These are phyloP conservation scores for Columba janthina DNA, from an alignment of 2,113 vertebrate species.

Conservation along the genomic window DNA sequence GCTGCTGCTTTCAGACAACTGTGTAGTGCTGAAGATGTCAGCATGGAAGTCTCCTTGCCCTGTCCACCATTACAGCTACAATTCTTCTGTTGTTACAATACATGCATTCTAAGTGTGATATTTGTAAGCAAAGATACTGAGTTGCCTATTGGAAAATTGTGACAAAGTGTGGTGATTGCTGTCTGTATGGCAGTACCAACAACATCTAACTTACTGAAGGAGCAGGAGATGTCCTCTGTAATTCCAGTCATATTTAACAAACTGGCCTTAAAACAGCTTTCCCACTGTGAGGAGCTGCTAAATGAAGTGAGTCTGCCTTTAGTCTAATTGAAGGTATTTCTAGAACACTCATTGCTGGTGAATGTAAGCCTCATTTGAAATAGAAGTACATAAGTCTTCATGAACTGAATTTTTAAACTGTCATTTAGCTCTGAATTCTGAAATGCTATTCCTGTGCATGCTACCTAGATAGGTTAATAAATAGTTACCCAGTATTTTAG, in stretches of 20 bases:
- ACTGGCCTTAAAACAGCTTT: background rate
- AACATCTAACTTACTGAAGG: background rate
- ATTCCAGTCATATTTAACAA: background rate
- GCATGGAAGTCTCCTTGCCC: background rate
- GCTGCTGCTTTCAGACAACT: background rate
- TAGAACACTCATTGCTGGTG: background rate
- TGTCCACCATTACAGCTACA: background rate
- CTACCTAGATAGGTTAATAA: background rate
- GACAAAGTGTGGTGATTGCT: background rate
- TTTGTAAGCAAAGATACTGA: background rate
- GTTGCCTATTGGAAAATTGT: background rate
- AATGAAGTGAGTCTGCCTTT: background rate
- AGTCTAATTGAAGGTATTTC: background rate
- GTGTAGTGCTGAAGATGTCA: background rate
- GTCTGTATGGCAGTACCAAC: background rate
- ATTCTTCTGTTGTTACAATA: background rate
- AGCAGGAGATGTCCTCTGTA: background rate
- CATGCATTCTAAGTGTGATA: background rate
- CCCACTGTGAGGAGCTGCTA: background rate
- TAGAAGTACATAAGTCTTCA: background rate
- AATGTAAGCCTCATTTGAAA: background rate
- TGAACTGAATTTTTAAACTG: background rate
- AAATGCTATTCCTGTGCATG: background rate
- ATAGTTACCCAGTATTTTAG: background rate
- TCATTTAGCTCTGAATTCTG: background rate